Percentiles rank a stretch among this genome's conserved stretches.
These are phyloP conservation scores for Trissoscelio sp. DNA, from an alignment of 2,888 invertebrate genomes.

Conservation along the genomic window DNA sequence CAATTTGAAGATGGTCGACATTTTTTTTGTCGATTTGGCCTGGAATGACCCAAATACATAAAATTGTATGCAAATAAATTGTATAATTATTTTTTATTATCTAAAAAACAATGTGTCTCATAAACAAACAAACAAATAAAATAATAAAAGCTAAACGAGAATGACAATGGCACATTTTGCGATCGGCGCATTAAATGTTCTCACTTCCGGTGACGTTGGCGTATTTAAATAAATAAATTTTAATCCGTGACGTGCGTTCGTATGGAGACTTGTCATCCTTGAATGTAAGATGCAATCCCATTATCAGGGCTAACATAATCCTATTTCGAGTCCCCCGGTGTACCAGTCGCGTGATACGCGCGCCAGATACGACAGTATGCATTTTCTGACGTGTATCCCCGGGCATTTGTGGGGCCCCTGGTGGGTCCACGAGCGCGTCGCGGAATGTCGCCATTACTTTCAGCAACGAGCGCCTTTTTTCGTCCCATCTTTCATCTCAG, in stretches of 20 bases:
- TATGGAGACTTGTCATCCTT: slow-evolving; percentile 65
- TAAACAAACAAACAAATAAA: too few relatives aligned
- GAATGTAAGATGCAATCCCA: slow-evolving; percentile 72
- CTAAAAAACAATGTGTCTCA: too few relatives aligned
- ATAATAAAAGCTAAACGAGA: neutral
- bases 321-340: slow-evolving; percentile 71
- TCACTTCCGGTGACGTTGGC: slow-evolving; percentile 59
- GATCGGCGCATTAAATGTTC: slow-evolving; percentile 17
- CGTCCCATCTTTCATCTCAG: slow-evolving; percentile 62
- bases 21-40: too few relatives aligned
- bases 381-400: slow-evolving; percentile 71
- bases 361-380: slow-evolving; percentile 65
- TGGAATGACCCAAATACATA: too few relatives aligned
- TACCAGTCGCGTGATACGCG: slow-evolving; percentile 60
- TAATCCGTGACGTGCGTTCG: slow-evolving; percentile 48
- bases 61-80: too few relatives aligned
- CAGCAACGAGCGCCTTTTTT: slow-evolving; percentile 72
- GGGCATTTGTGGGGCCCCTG: slow-evolving; percentile 59
- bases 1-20: too few relatives aligned
- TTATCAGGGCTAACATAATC: slow-evolving; percentile 74
- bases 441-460: slow-evolving; percentile 74
- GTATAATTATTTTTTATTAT: too few relatives aligned
- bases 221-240: slow-evolving; percentile 65
- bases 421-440: slow-evolving; percentile 49
- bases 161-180: slow-evolving; percentile 27